Conservation (phyloP, 2,113 vertebrate species). For the Antechinus flavipes region DNA sequence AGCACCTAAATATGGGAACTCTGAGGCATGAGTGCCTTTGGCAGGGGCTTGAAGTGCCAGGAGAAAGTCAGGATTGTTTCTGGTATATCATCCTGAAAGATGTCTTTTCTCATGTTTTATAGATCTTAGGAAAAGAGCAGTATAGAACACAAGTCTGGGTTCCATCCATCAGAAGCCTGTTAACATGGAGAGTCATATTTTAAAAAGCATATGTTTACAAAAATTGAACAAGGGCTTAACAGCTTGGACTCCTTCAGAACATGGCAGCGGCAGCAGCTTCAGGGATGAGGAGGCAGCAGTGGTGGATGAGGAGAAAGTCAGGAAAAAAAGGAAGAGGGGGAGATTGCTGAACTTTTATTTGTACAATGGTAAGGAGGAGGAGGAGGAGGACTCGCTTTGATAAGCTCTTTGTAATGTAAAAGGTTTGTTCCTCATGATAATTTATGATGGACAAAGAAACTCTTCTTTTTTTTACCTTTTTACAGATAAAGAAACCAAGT, state of each 20-base stretch:
- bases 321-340: background rate
- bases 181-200: slow-evolving; percentile 55
- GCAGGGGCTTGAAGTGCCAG: slow-evolving; percentile 27
- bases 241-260: background rate
- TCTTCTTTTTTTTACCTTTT: background rate
- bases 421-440: background rate
- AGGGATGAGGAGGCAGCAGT: background rate
- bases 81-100: slow-evolving; percentile 52
- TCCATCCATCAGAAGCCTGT: slow-evolving; percentile 69
- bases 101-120: slow-evolving; percentile 61
- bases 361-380: background rate
- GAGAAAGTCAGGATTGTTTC: slow-evolving; percentile 24
- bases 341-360: background rate
- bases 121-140: slow-evolving; percentile 57
- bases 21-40: slow-evolving; percentile 25
- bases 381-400: background rate
- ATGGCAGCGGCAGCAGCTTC: background rate
- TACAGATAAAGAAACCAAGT: background rate
- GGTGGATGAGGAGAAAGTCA: background rate
- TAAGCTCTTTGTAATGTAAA: background rate
- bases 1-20: background rate
- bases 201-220: slow-evolving; percentile 67
- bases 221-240: background rate
- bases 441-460: background rate
- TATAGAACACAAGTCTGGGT: slow-evolving; percentile 56